Conservation (phyloP, 2,113 vertebrate species). For the Oryzias melastigma region DNA sequence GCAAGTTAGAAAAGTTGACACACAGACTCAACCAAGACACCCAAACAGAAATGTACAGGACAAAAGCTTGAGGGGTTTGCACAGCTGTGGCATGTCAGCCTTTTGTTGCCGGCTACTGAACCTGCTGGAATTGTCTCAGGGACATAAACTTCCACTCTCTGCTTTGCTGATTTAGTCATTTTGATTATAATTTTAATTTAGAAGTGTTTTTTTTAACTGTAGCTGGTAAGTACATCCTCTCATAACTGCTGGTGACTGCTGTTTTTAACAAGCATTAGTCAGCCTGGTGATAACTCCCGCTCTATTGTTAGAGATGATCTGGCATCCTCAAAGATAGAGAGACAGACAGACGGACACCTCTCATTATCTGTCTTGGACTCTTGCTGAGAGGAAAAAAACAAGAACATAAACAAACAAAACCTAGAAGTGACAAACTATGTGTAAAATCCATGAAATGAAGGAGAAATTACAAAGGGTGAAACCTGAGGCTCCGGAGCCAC, state of each 20-base stretch:
- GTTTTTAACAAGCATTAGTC: constrained; percentile 50
- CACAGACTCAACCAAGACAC: constrained; percentile 13
- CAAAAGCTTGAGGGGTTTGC: constrained; percentile 48
- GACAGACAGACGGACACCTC: constrained; percentile 47
- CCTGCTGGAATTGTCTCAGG: constrained; percentile 28
- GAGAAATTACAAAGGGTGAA: too few relatives aligned
- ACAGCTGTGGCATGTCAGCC: constrained; percentile 34
- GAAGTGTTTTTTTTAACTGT: too few relatives aligned
- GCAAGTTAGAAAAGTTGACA: constrained; percentile 51
- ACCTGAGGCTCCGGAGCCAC: too few relatives aligned
- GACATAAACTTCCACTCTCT: constrained; percentile 11
- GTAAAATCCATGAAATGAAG: too few relatives aligned
- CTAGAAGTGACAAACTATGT: too few relatives aligned
- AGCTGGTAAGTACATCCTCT: constrained; percentile 19
- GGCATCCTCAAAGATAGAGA: constrained; percentile 34
- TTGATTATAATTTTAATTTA: too few relatives aligned
- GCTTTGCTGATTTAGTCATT: not conserved
- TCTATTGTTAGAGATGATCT: constrained; percentile 66
- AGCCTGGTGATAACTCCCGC: constrained; percentile 47
- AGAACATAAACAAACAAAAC: too few relatives aligned
- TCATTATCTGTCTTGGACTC: constrained; percentile 43
- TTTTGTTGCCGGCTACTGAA: constrained; percentile 53
- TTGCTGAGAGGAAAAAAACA: not conserved
- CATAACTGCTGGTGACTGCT: constrained; percentile 18
- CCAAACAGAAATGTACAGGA: constrained; percentile 25